Evolutionary conservation across 2,113 vertebrate species (phyloP).

Genomic region (Lontra canadensis): DNA sequence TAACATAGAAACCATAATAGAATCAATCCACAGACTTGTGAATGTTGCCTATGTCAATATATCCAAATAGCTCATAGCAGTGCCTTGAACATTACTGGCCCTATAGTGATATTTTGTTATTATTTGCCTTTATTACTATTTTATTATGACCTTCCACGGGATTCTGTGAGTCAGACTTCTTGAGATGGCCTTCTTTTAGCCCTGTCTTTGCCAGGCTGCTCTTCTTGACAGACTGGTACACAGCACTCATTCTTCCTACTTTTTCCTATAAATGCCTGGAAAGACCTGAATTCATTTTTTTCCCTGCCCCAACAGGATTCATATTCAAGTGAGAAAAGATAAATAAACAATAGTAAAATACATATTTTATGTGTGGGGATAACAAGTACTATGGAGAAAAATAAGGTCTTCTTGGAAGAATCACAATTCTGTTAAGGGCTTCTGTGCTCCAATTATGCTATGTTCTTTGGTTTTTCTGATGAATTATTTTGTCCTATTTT

Average conservation of each 20-base stretch:
- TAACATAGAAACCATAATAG: background rate
- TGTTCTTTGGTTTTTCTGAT: background rate
- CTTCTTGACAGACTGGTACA: background rate
- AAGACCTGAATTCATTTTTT: background rate
- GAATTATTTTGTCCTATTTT: background rate
- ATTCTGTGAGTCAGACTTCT: background rate
- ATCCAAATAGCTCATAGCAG: background rate
- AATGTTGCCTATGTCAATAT: background rate
- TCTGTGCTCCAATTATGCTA: background rate
- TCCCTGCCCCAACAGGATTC: background rate
- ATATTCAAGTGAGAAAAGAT: background rate
- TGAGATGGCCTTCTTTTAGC: background rate
- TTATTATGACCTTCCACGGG: background rate
- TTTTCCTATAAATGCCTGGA: background rate
- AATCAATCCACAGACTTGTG: background rate
- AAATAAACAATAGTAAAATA: background rate
- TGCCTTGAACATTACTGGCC: background rate
- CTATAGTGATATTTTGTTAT: background rate
- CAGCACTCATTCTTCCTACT: background rate
- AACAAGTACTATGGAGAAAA: background rate
- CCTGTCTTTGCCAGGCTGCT: background rate
- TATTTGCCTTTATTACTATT: background rate
- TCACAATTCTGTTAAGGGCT: background rate
- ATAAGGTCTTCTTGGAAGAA: background rate
- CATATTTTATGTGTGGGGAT: background rate